These are phyloP conservation scores for Mythimna ferrago DNA, from an alignment of 2,888 invertebrate genomes.

Conservation along the genomic window DNA sequence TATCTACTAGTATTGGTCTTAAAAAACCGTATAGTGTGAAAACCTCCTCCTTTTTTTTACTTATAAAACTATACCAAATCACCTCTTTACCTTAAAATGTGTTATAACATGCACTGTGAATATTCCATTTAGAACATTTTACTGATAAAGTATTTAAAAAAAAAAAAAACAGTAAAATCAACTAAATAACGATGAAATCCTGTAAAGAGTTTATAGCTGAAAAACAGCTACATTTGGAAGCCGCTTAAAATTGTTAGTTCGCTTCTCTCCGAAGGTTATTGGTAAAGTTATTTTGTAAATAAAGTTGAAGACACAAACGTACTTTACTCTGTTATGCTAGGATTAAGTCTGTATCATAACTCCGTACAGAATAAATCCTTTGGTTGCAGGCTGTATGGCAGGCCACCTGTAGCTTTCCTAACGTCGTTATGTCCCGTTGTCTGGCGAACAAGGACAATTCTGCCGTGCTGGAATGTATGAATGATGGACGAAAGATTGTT, in stretches of 20 bases:
- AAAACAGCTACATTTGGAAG: neutral
- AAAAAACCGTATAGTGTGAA: neutral
- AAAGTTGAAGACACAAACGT: constrained; percentile 44
- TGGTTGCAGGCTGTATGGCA: constrained; percentile 30
- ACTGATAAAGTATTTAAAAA: neutral
- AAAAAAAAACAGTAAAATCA: constrained; percentile 15
- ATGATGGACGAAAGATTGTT: constrained; percentile 34
- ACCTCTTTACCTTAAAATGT: constrained; percentile 19
- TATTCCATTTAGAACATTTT: constrained; percentile 27
- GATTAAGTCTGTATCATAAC: constrained; percentile 42
- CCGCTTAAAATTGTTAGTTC: constrained; percentile 29
- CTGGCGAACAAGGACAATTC: constrained; percentile 20
- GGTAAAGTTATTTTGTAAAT: constrained; percentile 28
- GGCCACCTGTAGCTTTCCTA: constrained; percentile 48
- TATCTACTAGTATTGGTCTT: neutral
- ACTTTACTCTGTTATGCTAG: constrained; percentile 44
- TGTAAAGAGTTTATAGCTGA: constrained; percentile 8
- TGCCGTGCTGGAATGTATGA: constrained; percentile 47
- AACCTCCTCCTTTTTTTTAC: constrained; percentile 10
- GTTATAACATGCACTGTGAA: constrained; percentile 42
- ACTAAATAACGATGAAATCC: constrained; percentile 21
- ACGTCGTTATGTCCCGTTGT: constrained; percentile 21
- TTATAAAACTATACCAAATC: neutral
- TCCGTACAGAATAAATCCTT: constrained; percentile 45
- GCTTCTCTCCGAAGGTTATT: constrained; percentile 20